These are phyloP conservation scores for Periophthalmus modestus DNA, from an alignment of 2,113 vertebrate species.

Conservation along the genomic window DNA sequence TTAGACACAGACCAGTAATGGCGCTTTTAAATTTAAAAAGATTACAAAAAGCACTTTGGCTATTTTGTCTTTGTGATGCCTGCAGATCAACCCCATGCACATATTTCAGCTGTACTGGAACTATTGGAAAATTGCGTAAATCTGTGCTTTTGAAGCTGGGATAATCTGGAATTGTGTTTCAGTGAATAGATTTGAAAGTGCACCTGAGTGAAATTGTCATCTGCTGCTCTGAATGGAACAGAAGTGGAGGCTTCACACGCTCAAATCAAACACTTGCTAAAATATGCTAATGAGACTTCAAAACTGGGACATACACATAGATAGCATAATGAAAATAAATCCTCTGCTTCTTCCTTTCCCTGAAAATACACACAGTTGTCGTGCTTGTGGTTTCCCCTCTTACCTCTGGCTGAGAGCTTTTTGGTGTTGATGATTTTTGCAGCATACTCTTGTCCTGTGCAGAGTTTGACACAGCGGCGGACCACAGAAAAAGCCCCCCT, in stretches of 20 bases:
- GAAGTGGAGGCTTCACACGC: constrained; percentile 48
- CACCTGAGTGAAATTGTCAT: constrained; percentile 31
- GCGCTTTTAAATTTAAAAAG: constrained; percentile 1
- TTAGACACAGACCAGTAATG: neutral
- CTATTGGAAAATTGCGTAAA: neutral
- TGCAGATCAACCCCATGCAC: neutral
- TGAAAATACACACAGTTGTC: neutral
- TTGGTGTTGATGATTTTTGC: constrained; percentile 99
- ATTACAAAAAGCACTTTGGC: neutral
- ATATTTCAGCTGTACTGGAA: neutral
- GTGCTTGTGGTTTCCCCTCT: constrained; percentile 30
- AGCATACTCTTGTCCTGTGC: constrained; percentile 91
- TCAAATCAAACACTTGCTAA: constrained; percentile 47
- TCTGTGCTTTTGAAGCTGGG: constrained; percentile 7
- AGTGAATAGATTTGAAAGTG: constrained; percentile 4
- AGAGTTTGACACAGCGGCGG: constrained; percentile 93
- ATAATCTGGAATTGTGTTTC: neutral
- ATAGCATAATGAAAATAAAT: constrained; percentile 18
- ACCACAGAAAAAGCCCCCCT: constrained; percentile 97
- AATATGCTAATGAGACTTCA: constrained; percentile 53
- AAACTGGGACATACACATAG: constrained; percentile 43
- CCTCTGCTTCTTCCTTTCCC: constrained; percentile 3
- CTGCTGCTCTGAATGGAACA: constrained; percentile 38
- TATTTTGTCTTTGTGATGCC: neutral
- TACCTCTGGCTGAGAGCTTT: constrained; percentile 96